A percentile compares a stretch with the other conserved stretches of the same genome.
phyloP scores from a whole-genome alignment of 2,888 invertebrate species.

The Cerceris ruficornis region DNA sequence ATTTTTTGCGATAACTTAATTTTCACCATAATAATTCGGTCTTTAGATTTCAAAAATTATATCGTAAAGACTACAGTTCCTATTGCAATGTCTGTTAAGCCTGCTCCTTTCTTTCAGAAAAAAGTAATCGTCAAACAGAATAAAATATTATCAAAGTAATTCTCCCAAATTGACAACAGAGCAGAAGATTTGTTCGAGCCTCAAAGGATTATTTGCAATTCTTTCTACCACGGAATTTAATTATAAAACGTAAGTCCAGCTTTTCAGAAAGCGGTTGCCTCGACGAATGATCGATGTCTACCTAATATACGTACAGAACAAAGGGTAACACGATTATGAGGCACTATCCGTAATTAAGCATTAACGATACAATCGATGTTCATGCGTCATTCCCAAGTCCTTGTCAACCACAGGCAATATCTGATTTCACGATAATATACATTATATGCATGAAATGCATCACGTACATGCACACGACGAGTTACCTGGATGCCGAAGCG shows the following conservation, averaged over 20 bases:
- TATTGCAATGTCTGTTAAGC: no score
- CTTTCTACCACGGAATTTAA: no score
- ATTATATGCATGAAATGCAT: conserved; percentile 31
- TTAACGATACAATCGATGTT: conserved; percentile 63
- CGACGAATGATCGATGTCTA: conserved; percentile 44
- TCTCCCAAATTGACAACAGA: no score
- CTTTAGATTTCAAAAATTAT: no score
- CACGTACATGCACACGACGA: background rate
- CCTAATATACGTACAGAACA: conserved; percentile 46
- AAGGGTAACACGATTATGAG: conserved; percentile 58
- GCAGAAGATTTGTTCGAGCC: no score
- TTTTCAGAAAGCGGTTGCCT: conserved; percentile 28
- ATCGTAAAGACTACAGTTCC: no score
- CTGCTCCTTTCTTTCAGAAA: no score
- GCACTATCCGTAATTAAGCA: conserved; percentile 65
- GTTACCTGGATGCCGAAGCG: background rate
- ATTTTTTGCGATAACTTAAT: no score
- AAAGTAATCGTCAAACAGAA: no score
- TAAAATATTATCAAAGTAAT: no score
- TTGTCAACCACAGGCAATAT: conserved; percentile 57
- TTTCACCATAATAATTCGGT: no score
- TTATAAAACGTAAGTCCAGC: conserved; percentile 9
- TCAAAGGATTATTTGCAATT: no score
- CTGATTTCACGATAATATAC: conserved; percentile 54
- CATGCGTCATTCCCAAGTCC: conserved; percentile 56